Conservation (phyloP, 2,113 vertebrate genomes). For the Bufo gargarizans region DNA sequence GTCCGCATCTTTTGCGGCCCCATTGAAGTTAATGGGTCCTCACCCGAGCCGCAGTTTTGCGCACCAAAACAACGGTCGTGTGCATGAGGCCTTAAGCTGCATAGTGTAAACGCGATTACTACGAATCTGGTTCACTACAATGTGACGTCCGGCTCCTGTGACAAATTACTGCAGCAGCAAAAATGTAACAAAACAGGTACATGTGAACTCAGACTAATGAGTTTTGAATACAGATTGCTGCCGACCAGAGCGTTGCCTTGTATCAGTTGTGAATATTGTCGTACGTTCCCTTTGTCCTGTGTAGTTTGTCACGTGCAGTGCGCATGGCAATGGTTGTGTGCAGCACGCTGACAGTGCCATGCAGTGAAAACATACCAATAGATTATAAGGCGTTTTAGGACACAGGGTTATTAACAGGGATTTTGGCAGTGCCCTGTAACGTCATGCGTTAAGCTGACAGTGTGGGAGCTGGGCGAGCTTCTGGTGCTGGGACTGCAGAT, state of each 20-base stretch:
- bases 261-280: no score
- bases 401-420: constrained; percentile 45
- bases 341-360: neutral
- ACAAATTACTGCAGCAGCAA: neutral
- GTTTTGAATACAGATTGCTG: neutral
- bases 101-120: neutral
- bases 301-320: no score
- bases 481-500: constrained; percentile 8
- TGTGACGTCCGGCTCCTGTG: neutral
- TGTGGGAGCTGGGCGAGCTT: neutral
- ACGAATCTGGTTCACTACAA: neutral
- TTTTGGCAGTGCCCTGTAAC: constrained; percentile 39
- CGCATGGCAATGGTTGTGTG: neutral
- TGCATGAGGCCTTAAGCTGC: neutral
- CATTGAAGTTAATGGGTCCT: no score
- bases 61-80: no score
- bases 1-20: no score
- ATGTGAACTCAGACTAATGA: neutral
- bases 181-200: neutral
- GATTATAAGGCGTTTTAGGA: constrained; percentile 49
- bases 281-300: no score
- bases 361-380: neutral
- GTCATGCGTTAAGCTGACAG: constrained; percentile 30
- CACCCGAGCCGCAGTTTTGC: no score
- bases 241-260: neutral